Evolutionary conservation across 2,888 invertebrate genomes (phyloP).

Genomic region (Cheilosia grossa): DNA sequence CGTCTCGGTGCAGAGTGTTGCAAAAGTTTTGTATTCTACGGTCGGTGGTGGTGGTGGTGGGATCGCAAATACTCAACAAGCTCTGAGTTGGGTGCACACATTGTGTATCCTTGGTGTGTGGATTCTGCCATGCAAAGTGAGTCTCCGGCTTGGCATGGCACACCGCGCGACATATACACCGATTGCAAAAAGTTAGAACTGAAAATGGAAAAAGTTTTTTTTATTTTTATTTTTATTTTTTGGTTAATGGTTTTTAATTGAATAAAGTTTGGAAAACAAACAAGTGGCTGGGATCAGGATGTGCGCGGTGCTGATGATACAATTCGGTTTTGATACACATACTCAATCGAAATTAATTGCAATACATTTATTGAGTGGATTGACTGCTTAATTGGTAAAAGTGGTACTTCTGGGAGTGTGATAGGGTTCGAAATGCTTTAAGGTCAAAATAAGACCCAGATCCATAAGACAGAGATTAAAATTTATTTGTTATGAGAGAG

Average conservation of each 20-base stretch:
- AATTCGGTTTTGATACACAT: background rate
- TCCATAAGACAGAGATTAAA: no score
- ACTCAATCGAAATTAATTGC: conserved; percentile 55
- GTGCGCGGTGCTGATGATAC: conserved; percentile 6
- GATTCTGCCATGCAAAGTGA: conserved; percentile 43
- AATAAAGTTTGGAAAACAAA: conserved; percentile 53
- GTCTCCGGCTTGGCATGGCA: background rate
- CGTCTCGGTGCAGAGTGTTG: conserved; percentile 13
- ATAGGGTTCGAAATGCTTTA: no score
- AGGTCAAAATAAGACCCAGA: no score
- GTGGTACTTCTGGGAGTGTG: background rate
- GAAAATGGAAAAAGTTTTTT: conserved; percentile 61
- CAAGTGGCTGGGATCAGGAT: conserved; percentile 12
- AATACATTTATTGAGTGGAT: conserved; percentile 33
- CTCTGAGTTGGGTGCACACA: conserved; percentile 26
- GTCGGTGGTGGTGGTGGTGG: conserved; percentile 19
- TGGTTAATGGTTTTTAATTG: conserved; percentile 67
- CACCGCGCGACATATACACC: background rate
- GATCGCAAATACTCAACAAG: conserved; percentile 19
- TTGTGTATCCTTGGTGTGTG: conserved; percentile 13
- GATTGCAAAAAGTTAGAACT: conserved; percentile 34
- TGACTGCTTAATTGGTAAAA: conserved; percentile 18
- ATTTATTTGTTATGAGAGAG: no score
- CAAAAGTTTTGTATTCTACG: conserved; percentile 29
- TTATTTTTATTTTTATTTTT: conserved; percentile 29